These are phyloP conservation scores for Homalodisca vitripennis DNA, from an alignment of 1,140 invertebrate genomes.

Conservation along the genomic window DNA sequence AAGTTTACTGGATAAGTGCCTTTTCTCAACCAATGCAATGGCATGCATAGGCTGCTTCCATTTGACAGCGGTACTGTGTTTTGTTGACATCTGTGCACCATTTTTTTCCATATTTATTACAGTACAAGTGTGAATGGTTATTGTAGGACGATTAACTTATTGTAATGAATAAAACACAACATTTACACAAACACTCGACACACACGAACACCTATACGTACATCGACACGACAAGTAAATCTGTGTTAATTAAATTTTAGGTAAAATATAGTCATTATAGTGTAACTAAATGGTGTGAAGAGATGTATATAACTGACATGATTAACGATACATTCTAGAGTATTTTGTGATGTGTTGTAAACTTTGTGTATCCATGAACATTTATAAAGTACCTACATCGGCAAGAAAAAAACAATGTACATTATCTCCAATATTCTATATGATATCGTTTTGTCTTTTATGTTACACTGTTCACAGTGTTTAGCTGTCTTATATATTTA, in stretches of 20 bases:
- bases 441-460: conserved; percentile 22
- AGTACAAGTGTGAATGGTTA: not conserved
- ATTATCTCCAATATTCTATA: conserved; percentile 21
- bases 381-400: conserved; percentile 19
- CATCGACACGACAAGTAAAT: conserved; percentile 12
- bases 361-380: conserved; percentile 21
- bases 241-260: conserved; percentile 23
- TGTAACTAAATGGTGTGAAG: conserved; percentile 28
- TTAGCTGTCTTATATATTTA: conserved; percentile 32
- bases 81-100: conserved; percentile 20
- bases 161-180: not conserved
- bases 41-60: conserved; percentile 35
- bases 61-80: conserved; percentile 15
- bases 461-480: conserved; percentile 30
- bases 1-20: conserved; percentile 34
- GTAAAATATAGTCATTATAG: conserved; percentile 25
- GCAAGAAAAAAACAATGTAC: conserved; percentile 6
- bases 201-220: not conserved
- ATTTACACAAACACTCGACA: conserved; percentile 17
- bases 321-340: conserved; percentile 25
- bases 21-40: conserved; percentile 31
- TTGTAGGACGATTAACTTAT: conserved; percentile 11
- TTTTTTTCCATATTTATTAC: conserved; percentile 22
- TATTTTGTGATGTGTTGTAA: conserved; percentile 40
- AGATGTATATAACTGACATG: conserved; percentile 25